Conservation (phyloP, 2,797 vertebrate genomes). For the Pagetopsis macropterus region DNA sequence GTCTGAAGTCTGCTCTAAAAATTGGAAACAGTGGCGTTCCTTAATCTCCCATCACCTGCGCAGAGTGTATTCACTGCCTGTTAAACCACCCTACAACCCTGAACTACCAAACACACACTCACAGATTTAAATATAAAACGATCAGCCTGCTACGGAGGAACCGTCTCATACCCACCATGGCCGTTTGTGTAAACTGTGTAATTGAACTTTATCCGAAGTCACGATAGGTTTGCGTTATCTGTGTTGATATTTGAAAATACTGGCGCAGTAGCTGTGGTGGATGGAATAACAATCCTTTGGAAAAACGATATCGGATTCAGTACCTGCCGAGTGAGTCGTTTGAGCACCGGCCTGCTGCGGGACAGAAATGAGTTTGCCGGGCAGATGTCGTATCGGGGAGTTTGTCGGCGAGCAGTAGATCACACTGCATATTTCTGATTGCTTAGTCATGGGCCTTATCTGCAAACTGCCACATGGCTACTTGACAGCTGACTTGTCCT, state of each 20-base stretch:
- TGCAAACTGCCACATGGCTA: constrained; percentile 81
- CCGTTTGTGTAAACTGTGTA: constrained; percentile 63
- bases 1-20: constrained; percentile 70
- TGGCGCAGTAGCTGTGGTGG: constrained; percentile 42
- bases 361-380: constrained; percentile 62
- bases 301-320: constrained; percentile 70
- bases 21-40: constrained; percentile 78
- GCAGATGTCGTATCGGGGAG: constrained; percentile 63
- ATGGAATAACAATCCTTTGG: constrained; percentile 66
- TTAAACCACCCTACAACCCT: constrained; percentile 61
- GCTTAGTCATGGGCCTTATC: constrained; percentile 77
- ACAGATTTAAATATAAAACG: constrained; percentile 67
- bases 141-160: constrained; percentile 35
- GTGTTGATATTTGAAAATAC: constrained; percentile 76
- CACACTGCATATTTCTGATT: constrained; percentile 73
- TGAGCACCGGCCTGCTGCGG: constrained; percentile 60
- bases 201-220: constrained; percentile 68
- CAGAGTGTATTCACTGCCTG: constrained; percentile 62
- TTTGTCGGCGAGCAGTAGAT: constrained; percentile 59
- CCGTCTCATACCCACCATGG: constrained; percentile 34
- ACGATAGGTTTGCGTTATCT: constrained; percentile 60
- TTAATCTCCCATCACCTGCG: constrained; percentile 76
- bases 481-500: constrained; percentile 64
- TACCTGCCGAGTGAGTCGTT: constrained; percentile 64
- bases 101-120: constrained; percentile 44